Percentiles rank a stretch among this genome's conserved stretches.
Evolutionary conservation across 2,113 vertebrate genomes (phyloP).

Genomic region (Burhinus bistriatus): DNA sequence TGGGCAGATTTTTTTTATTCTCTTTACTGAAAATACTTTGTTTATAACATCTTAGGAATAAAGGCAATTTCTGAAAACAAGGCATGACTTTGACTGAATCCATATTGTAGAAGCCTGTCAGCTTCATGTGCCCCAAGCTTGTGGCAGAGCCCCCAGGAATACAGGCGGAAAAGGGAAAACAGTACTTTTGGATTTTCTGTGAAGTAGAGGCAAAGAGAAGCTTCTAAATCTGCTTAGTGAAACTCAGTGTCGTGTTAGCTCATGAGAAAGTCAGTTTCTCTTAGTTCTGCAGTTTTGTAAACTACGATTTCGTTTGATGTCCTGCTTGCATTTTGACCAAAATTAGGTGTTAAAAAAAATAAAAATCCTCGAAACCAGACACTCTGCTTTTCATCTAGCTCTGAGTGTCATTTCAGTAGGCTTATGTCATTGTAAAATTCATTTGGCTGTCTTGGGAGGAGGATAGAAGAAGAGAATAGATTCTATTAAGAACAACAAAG

Average conservation of each 20-base stretch:
- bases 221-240: not conserved
- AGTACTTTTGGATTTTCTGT: not conserved
- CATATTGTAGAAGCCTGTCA: not conserved
- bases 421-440: not conserved
- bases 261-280: not conserved
- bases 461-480: not conserved
- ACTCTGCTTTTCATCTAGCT: not conserved
- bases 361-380: not conserved
- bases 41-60: not conserved
- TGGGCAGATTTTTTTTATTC: not conserved
- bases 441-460: not conserved
- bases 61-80: not conserved
- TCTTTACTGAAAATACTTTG: not conserved
- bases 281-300: not conserved
- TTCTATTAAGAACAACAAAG: not conserved
- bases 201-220: not conserved
- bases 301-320: not conserved
- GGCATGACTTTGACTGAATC: not conserved
- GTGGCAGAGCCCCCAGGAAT: not conserved
- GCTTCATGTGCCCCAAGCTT: not conserved
- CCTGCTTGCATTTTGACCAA: not conserved
- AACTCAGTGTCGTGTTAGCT: not conserved
- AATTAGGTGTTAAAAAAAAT: not conserved
- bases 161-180: not conserved
- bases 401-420: not conserved